phyloP scores from a whole-genome alignment of 2,113 vertebrate species.

The Arenaria interpres region DNA sequence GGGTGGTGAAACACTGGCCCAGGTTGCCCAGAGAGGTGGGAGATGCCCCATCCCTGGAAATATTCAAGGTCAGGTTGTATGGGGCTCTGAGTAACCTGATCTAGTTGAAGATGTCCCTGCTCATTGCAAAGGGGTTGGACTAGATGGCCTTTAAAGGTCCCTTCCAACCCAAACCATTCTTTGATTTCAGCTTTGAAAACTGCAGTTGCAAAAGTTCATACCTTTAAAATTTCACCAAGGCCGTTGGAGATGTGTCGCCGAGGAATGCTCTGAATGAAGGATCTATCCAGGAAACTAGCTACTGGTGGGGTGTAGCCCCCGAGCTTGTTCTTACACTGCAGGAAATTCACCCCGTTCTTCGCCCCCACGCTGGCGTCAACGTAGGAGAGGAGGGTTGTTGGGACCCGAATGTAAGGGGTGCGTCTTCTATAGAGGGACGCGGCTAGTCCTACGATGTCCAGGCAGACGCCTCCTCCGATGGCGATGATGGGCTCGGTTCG shows the following conservation, averaged over 20 bases:
- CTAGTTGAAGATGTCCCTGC: background rate
- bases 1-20: background rate
- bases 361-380: conserved; percentile 83
- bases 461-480: conserved; percentile 82
- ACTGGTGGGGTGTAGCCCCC: conserved; percentile 79
- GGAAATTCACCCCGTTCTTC: conserved; percentile 84
- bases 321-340: conserved; percentile 85
- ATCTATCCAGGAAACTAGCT: conserved; percentile 80
- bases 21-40: background rate
- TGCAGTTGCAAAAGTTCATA: background rate
- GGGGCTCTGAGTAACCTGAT: background rate
- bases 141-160: background rate
- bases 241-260: conserved; percentile 83
- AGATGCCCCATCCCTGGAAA: background rate
- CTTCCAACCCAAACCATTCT: background rate
- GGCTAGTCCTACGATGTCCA: conserved; percentile 82
- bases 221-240: conserved; percentile 85
- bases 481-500: conserved; percentile 81
- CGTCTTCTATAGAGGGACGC: conserved; percentile 81
- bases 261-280: conserved; percentile 80
- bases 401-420: conserved; percentile 83
- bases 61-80: too few relatives aligned
- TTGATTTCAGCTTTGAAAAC: background rate
- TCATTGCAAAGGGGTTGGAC: fast-evolving
- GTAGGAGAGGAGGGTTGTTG: conserved; percentile 83